Evolutionary conservation across 1,140 invertebrate genomes (phyloP).

Genomic region (Pygmarrhopalites habei): DNA sequence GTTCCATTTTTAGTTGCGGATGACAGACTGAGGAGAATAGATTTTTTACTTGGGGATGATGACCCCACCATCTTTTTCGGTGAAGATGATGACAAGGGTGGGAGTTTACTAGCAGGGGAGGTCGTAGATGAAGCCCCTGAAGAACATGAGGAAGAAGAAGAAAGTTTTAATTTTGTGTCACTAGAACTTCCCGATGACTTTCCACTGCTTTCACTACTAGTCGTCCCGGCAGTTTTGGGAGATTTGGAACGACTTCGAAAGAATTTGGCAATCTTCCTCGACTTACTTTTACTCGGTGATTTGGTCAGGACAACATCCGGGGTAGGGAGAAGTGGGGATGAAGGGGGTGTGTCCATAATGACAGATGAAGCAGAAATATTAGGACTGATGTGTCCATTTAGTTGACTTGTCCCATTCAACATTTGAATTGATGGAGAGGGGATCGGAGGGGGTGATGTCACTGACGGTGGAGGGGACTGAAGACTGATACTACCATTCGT

Average conservation of each 20-base stretch:
- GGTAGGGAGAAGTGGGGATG: slow-evolving; percentile 9
- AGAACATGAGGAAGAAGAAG: slow-evolving; percentile 35
- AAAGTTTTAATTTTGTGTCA: slow-evolving; percentile 18
- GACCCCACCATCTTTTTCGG: too few relatives aligned
- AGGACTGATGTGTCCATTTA: too few relatives aligned
- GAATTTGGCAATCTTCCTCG: slow-evolving; percentile 38
- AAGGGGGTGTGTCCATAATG: slow-evolving; percentile 15
- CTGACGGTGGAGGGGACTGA: slow-evolving; percentile 9
- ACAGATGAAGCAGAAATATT: slow-evolving; percentile 12
- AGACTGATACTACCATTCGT: slow-evolving; percentile 6
- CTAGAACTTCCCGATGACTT: slow-evolving; percentile 32
- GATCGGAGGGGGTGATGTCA: too few relatives aligned
- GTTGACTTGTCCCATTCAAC: too few relatives aligned
- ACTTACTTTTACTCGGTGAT: slow-evolving; percentile 38
- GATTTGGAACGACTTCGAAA: slow-evolving; percentile 36
- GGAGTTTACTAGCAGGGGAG: background rate
- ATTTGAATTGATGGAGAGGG: too few relatives aligned
- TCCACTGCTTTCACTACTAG: slow-evolving; percentile 38
- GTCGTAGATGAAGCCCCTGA: slow-evolving; percentile 20
- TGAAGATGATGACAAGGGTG: background rate
- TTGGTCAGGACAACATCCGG: slow-evolving; percentile 25
- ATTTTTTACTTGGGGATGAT: slow-evolving; percentile 24
- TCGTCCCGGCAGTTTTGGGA: slow-evolving; percentile 31
- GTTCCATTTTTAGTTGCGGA: slow-evolving; percentile 4
- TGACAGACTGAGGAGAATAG: background rate